These are phyloP conservation scores for Oegoconia quadripuncta DNA, from an alignment of 2,888 invertebrate species.

Conservation along the genomic window DNA sequence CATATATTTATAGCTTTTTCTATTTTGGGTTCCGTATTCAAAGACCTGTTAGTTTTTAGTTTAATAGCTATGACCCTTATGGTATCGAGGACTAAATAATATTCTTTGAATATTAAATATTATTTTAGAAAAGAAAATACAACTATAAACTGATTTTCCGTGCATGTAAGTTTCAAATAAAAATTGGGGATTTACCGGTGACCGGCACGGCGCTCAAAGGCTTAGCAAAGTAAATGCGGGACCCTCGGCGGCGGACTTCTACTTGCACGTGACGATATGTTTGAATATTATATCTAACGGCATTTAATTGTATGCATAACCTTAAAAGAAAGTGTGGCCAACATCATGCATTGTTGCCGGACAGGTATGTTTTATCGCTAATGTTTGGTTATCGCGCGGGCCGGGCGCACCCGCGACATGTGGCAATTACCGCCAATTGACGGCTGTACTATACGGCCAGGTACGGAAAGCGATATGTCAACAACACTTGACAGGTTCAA, in stretches of 20 bases:
- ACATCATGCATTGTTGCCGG: conserved; percentile 9
- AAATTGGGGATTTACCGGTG: too few species aligned
- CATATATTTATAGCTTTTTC: background rate
- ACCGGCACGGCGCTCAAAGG: too few species aligned
- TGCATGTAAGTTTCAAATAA: too few species aligned
- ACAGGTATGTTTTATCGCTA: conserved; percentile 21
- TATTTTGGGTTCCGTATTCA: background rate
- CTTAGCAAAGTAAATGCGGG: too few species aligned
- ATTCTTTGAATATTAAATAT: too few species aligned
- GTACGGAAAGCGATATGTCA: conserved; percentile 14
- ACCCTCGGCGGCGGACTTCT: too few species aligned
- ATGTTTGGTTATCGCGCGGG: conserved; percentile 29
- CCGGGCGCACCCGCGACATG: conserved; percentile 21
- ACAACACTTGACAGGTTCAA: conserved; percentile 41
- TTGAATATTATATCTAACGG: too few species aligned
- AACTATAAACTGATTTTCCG: too few species aligned
- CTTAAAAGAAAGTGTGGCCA: conserved; percentile 13
- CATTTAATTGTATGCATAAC: background rate
- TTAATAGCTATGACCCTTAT: too few species aligned
- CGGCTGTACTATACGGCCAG: conserved; percentile 14
- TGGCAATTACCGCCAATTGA: conserved; percentile 40
- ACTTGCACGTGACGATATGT: too few species aligned
- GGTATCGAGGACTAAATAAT: too few species aligned
- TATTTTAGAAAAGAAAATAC: too few species aligned
- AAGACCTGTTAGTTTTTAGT: background rate